Evolutionary conservation across 1,140 invertebrate genomes (phyloP), one percentile per base, ranked within the genome.

Genomic region (Drosophila auraria): DNA sequence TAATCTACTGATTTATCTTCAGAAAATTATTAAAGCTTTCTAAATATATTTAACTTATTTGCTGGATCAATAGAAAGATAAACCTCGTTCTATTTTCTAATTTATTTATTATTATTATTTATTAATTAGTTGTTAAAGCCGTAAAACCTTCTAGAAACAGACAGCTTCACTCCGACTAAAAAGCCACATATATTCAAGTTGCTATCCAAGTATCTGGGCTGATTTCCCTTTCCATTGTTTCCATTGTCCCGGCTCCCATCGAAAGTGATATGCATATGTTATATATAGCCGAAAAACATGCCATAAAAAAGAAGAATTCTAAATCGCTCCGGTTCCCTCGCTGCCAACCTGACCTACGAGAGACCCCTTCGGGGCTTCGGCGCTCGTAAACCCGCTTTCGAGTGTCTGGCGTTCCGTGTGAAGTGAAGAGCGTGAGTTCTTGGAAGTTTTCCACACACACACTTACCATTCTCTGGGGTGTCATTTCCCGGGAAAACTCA

Each of bases 401-500:
- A 5, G 40, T 36, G 36, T 11, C 17, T 36, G 30, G 30, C 33
- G 51, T 36, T 66, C 49, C 15, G 50, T 38, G 66, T 45, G 61
- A 66, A 70, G 62, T 45, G 61, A 66, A 70, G 62, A 38, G 42
- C 7, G 20, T 20, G 17, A 45, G 36, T 71, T 56, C 63, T 53
- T 12, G 47, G 38, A 64, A 45, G 20, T 81, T 51, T 70, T 75
- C 70, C 62, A 59, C 61, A 56, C 60, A 63, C 30, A 50, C 30
- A 59, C 72, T 65, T 64, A 83, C 51, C 80, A 82, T 73, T 80
- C 15, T 70, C 25, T 44, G 58, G 30, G 12, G 12, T 30, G 27
- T 30, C 14, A 62, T n/a, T 83, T 83, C 60, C 72, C 59, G 56
- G 77, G 50, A 83, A 83, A 62, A 83, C 68, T 64, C 27, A 69